Conservation (phyloP, 92 coral and sea anemone genomes). For the Epizoanthus scotinus region DNA sequence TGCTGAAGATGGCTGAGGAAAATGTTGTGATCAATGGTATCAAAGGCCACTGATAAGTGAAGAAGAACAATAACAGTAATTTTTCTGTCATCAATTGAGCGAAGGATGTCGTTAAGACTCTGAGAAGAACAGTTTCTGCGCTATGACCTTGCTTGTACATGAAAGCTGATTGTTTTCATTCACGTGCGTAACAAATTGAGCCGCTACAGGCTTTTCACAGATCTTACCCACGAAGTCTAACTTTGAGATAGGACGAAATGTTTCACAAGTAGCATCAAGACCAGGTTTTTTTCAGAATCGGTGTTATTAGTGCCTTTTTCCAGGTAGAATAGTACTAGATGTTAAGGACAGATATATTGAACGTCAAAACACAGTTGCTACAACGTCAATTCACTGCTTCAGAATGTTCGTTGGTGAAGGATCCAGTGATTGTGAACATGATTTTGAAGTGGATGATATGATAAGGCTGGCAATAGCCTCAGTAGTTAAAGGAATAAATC, state of each 20-base stretch:
- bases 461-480: background rate
- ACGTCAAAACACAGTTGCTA: background rate
- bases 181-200: constrained; percentile 2
- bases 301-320: constrained; percentile 10
- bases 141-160: background rate
- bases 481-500: constrained; percentile 5
- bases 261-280: constrained; percentile 1
- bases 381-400: constrained; percentile 4
- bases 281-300: constrained; percentile 8
- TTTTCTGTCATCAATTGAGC: too few species aligned
- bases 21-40: too few species aligned
- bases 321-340: background rate
- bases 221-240: background rate
- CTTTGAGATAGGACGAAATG: background rate
- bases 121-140: background rate
- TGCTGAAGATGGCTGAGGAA: too few species aligned
- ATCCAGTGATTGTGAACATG: constrained; percentile 10
- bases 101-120: too few species aligned
- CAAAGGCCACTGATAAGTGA: too few species aligned
- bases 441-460: constrained; percentile 1
- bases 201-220: background rate
- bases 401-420: constrained; percentile 4
- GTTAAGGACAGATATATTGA: constrained; percentile 1
- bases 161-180: constrained; percentile 7
- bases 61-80: too few species aligned